Conservation (phyloP, 2,888 invertebrate species). For the Ceratothoa steindachneri region DNA sequence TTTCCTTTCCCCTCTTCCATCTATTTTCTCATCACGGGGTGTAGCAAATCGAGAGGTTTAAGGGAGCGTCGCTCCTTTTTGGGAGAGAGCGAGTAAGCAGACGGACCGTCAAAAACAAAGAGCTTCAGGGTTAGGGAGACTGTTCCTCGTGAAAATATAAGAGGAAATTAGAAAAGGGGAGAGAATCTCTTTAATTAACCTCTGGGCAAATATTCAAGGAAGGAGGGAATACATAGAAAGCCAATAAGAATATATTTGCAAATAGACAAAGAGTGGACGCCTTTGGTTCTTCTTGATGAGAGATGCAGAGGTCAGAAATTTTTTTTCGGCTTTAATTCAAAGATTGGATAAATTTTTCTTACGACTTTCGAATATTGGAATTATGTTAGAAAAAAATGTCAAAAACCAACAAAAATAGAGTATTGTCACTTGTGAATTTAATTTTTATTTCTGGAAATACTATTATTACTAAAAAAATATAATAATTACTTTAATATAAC, state of each 20-base stretch:
- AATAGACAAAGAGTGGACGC: neutral
- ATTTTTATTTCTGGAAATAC: too few relatives aligned
- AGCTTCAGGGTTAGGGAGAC: slow-evolving; percentile 9
- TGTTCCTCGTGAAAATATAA: slow-evolving; percentile 5
- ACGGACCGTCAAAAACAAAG: slow-evolving; percentile 1
- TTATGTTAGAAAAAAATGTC: too few relatives aligned
- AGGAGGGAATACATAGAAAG: neutral
- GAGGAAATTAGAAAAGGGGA: slow-evolving; percentile 10
- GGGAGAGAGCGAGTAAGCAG: neutral
- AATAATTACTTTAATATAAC: too few relatives aligned
- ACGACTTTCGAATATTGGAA: too few relatives aligned
- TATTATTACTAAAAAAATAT: too few relatives aligned
- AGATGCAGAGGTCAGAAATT: too few relatives aligned
- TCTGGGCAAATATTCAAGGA: slow-evolving; percentile 5
- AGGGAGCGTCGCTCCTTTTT: neutral
- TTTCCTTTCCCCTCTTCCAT: neutral
- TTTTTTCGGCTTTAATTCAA: too few relatives aligned
- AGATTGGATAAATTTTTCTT: too few relatives aligned
- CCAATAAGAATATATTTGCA: neutral
- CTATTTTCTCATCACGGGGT: too few relatives aligned
- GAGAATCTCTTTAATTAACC: slow-evolving; percentile 11
- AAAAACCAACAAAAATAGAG: too few relatives aligned
- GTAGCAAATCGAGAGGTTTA: slow-evolving; percentile 3
- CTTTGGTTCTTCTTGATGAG: neutral
- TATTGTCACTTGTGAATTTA: too few relatives aligned